Percentiles rank a stretch among this genome's conserved stretches.
These are phyloP conservation scores for Crotalus helleri DNA, from an alignment of 2,113 vertebrate genomes.

Conservation along the genomic window DNA sequence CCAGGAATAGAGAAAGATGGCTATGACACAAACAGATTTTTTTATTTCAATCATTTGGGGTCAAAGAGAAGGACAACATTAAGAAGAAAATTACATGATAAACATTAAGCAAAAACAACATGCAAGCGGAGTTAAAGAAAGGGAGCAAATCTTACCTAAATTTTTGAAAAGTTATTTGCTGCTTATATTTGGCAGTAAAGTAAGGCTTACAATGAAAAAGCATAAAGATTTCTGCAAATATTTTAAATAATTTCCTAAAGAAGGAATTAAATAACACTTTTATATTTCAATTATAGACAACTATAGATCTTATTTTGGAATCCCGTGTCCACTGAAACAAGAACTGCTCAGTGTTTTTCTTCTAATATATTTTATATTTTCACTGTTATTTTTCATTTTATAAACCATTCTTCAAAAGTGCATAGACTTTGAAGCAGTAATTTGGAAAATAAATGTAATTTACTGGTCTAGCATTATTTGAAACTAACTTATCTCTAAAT, in stretches of 20 bases:
- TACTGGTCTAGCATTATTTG: background rate
- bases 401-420: background rate
- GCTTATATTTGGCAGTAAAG: slow-evolving; percentile 10
- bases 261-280: background rate
- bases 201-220: background rate
- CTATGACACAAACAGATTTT: slow-evolving; percentile 49
- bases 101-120: slow-evolving; percentile 22
- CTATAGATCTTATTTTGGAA: slow-evolving; percentile 11
- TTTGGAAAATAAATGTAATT: background rate
- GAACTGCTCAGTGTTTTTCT: background rate
- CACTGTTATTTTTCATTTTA: background rate
- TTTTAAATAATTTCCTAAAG: slow-evolving; percentile 11
- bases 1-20: slow-evolving; percentile 15
- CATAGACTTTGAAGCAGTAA: background rate
- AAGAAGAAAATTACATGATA: background rate
- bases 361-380: background rate
- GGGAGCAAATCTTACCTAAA: slow-evolving; percentile 26
- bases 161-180: slow-evolving; percentile 33
- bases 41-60: slow-evolving; percentile 8
- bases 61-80: background rate
- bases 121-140: slow-evolving; percentile 13
- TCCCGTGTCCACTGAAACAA: background rate
- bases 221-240: background rate
- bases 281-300: slow-evolving; percentile 17
- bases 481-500: background rate